Conservation (phyloP, 2,797 vertebrate genomes). For the Astyanax mexicanus region DNA sequence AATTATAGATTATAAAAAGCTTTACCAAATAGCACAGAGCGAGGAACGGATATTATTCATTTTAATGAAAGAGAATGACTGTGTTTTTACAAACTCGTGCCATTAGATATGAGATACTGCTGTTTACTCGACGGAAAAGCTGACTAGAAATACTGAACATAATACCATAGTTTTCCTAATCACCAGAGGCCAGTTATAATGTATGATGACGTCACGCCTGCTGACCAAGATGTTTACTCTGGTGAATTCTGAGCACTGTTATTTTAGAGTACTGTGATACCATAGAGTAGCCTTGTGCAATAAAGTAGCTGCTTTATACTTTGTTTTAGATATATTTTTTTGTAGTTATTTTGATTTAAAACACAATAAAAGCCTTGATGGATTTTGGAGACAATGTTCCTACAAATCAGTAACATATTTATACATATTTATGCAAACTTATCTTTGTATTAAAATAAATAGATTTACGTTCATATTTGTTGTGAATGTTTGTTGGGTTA, state of each 20-base stretch:
- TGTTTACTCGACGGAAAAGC: background rate
- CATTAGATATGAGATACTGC: background rate
- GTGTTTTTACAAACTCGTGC: background rate
- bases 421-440: constrained; percentile 34
- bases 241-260: background rate
- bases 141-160: background rate
- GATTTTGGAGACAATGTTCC: constrained; percentile 4
- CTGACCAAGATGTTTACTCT: background rate
- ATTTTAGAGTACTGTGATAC: constrained; percentile 21
- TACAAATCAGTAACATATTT: constrained; percentile 26
- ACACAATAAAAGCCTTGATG: background rate
- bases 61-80: background rate
- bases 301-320: background rate
- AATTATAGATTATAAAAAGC: background rate
- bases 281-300: background rate
- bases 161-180: background rate
- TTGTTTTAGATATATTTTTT: constrained; percentile 15
- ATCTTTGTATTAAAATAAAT: constrained; percentile 44
- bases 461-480: background rate
- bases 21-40: background rate
- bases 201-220: background rate
- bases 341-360: constrained; percentile 7
- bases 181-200: background rate
- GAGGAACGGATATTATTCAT: background rate
- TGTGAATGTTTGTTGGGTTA: background rate